These are phyloP conservation scores for Trimorus sp. DNA, from an alignment of 2,888 invertebrate species.

Conservation along the genomic window DNA sequence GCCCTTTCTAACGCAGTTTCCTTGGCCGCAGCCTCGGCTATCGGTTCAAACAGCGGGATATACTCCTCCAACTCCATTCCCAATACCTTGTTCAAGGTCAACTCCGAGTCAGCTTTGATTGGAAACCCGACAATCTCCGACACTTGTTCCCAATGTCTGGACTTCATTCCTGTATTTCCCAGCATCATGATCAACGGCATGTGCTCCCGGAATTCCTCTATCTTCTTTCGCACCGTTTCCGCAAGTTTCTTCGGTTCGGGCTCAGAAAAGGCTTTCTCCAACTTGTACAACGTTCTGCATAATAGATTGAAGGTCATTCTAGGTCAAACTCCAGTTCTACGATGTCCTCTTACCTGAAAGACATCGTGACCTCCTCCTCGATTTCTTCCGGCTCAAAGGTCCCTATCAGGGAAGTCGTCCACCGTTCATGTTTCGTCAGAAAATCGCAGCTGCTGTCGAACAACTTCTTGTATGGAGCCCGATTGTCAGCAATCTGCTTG, in stretches of 20 bases:
- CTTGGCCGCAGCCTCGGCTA: conserved; percentile 97
- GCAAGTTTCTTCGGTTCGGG: conserved; percentile 90
- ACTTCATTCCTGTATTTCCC: conserved; percentile 97
- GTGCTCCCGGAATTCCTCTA: conserved; percentile 92
- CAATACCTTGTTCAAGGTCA: conserved; percentile 91
- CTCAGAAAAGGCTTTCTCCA: conserved; percentile 93
- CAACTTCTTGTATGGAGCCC: conserved; percentile 92
- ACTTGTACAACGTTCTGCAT: conserved; percentile 89
- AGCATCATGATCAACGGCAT: conserved; percentile 95
- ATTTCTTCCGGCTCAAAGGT: conserved; percentile 95
- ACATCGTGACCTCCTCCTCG: conserved; percentile 88
- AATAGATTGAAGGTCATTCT: not conserved
- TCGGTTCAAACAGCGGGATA: conserved; percentile 92
- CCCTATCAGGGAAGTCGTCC: conserved; percentile 91
- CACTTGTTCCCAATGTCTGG: conserved; percentile 95
- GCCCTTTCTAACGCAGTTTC: conserved; percentile 95
- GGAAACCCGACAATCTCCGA: conserved; percentile 96
- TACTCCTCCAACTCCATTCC: conserved; percentile 94
- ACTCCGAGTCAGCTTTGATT: conserved; percentile 90
- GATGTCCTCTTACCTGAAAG: conserved; percentile 71
- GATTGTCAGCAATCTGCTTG: conserved; percentile 88
- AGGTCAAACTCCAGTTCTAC: too few relatives aligned
- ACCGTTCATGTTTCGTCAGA: conserved; percentile 89
- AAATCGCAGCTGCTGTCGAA: conserved; percentile 95
- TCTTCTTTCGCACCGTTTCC: conserved; percentile 85